Base-by-base conservation (phyloP, 2,113 vertebrate species). In the Oreochromis aureus region DNA sequence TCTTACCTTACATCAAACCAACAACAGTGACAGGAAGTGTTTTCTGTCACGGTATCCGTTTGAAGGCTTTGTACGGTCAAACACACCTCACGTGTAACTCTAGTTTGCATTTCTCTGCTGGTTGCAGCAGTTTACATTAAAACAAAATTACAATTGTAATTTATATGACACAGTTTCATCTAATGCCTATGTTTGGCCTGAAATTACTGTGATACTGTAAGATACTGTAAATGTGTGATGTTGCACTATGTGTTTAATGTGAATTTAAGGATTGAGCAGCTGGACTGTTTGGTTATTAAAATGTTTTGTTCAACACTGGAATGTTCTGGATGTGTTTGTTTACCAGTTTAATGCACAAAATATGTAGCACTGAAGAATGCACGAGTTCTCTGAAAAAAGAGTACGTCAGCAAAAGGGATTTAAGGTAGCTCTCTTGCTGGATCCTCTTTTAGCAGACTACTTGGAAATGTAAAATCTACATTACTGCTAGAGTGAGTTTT, bases 251-350 rank as follows among this genome's bases (percentile, higher is more conserved):
- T 78, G 51, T 71, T 86, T 30, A 80, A 66, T 85, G 83, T 88
- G 24, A 87, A 44, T 73, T 87, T 51, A 51, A 53, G 36, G 56
- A 39, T 53, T 10, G 3, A 32, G 86, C 94, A 94, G 94, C 93
- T 90, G 92, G 94, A 87, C 89, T 94, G 93, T 87, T 79, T 5
- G 1, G 63, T n/a, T 55, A 94, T 92, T 92, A 93, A 94, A 94
- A 41, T 22, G 1, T 61, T 11, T 81, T 86, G 3, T 83, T 82
- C 12, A 55, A 34, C 39, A 18, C 18, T 79, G 9, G 51, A 80
- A 36, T 41, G 16, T 54, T 7, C 71, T 3, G 15, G 22, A 22
- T 71, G 10, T 3, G 2, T 81, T 76, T 53, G 3, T 80, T 79
- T 83, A 4, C 22, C 15, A 32, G 76, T 27, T 24, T 18, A 84